A percentile compares a stretch with the other conserved stretches of the same genome.
Conservation (phyloP, 2,113 vertebrate genomes). For the Thunnus thynnus region DNA sequence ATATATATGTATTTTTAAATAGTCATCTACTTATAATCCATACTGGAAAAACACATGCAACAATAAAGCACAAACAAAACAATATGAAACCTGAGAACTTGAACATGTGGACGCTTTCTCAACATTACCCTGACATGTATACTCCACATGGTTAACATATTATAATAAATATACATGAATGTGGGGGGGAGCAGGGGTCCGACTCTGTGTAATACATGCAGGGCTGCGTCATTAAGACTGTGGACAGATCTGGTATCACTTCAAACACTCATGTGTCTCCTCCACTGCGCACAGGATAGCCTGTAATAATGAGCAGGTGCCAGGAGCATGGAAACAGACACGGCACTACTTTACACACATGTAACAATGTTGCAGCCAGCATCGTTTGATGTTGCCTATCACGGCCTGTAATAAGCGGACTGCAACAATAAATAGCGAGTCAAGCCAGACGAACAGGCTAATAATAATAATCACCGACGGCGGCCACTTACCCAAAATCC, state of each 20-base stretch:
- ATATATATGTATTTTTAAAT: not conserved
- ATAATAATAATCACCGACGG: constrained; percentile 54
- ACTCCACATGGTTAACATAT: not conserved
- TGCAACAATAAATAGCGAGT: constrained; percentile 9
- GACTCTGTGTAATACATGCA: constrained; percentile 46
- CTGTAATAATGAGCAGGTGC: constrained; percentile 80
- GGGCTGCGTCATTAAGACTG: constrained; percentile 72
- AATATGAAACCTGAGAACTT: constrained; percentile 33
- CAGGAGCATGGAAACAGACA: constrained; percentile 68
- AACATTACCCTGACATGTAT: constrained; percentile 21
- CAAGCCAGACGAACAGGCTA: constrained; percentile 28
- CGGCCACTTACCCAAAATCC: constrained; percentile 94
- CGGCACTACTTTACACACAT: constrained; percentile 59
- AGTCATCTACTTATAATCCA: not conserved
- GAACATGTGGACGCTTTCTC: constrained; percentile 46
- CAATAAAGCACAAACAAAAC: not conserved
- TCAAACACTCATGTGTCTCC: constrained; percentile 72
- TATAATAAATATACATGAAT: constrained; percentile 16
- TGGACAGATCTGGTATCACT: constrained; percentile 73
- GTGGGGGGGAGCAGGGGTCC: constrained; percentile 43
- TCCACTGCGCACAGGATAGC: constrained; percentile 60
- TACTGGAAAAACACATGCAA: not conserved
- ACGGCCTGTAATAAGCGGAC: constrained; percentile 9
- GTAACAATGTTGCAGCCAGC: constrained; percentile 37
- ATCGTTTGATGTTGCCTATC: constrained; percentile 25